Percentiles rank a stretch among this genome's conserved stretches.
Evolutionary conservation across 1,140 invertebrate genomes (phyloP).

Genomic region (Luehdorfia chinensis): DNA sequence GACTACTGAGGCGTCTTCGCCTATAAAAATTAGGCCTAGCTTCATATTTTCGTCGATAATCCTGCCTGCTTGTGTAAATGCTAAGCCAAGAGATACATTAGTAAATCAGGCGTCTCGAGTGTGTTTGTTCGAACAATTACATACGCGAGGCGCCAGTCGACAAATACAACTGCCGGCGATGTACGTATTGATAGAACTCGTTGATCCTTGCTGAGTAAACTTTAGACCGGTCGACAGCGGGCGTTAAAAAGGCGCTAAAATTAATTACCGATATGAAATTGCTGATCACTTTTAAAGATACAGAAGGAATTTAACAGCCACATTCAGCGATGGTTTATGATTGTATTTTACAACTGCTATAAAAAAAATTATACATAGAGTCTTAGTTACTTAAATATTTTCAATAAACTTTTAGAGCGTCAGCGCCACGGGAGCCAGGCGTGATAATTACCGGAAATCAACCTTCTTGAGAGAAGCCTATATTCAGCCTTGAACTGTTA

Average conservation of each 20-base stretch:
- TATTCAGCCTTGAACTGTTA: too few relatives aligned
- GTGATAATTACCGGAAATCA: too few relatives aligned
- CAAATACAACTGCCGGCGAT: conserved; percentile 52
- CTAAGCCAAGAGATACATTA: conserved; percentile 70
- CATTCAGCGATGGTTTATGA: conserved; percentile 2
- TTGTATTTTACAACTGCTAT: conserved; percentile 2
- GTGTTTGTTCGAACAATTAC: conserved; percentile 70
- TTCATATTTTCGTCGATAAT: conserved; percentile 36
- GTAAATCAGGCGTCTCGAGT: conserved; percentile 60
- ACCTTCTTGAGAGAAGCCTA: too few relatives aligned
- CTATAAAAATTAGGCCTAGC: not conserved
- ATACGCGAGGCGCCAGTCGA: conserved; percentile 63
- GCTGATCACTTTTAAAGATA: conserved; percentile 10
- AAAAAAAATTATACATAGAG: too few relatives aligned
- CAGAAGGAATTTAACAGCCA: conserved; percentile 6
- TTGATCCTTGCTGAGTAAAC: conserved; percentile 11
- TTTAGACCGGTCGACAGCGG: not conserved
- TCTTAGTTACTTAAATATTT: too few relatives aligned
- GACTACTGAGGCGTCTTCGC: too few relatives aligned
- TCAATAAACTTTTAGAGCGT: too few relatives aligned
- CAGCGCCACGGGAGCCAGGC: too few relatives aligned
- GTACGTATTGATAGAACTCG: not conserved
- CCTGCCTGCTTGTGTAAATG: conserved; percentile 45
- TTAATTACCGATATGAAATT: conserved; percentile 12
- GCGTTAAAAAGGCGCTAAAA: conserved; percentile 8